Conservation (phyloP, 2,113 vertebrate species). For the Urocitellus parryii region DNA sequence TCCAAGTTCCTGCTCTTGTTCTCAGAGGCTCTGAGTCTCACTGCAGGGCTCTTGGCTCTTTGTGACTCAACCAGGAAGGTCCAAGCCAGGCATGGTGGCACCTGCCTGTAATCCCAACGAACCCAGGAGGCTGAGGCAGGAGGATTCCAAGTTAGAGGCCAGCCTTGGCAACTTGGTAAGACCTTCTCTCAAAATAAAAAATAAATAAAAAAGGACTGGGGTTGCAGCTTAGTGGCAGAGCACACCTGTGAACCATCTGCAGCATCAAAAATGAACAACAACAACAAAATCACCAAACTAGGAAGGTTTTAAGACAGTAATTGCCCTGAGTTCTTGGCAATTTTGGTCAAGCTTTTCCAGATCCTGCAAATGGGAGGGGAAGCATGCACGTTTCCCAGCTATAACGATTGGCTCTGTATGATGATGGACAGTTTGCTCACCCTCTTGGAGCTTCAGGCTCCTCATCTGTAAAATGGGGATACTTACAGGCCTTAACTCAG, state of each 20-base stretch:
- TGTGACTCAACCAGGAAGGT: not conserved
- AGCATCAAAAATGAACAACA: too few species aligned
- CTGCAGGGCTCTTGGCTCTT: not conserved
- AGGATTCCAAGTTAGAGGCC: too few species aligned
- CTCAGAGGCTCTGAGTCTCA: not conserved
- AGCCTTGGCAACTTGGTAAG: too few species aligned
- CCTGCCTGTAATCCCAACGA: too few species aligned
- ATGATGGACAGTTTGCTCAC: not conserved
- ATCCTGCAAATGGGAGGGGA: not conserved
- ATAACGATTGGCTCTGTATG: not conserved
- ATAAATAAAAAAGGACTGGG: too few species aligned
- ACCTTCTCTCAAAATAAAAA: too few species aligned
- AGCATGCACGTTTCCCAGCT: not conserved
- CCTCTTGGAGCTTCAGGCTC: not conserved
- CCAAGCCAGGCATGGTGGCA: too few species aligned
- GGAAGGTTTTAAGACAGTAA: not conserved
- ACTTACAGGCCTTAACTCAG: not conserved
- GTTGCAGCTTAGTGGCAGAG: too few species aligned
- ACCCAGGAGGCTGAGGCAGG: too few species aligned
- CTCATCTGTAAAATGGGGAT: slow-evolving; percentile 38
- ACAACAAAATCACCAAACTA: not conserved
- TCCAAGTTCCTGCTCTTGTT: not conserved
- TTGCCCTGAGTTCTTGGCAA: not conserved
- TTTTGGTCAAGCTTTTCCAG: not conserved
- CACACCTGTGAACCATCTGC: too few species aligned